These are phyloP conservation scores for Myanophis thanlyinensis DNA, from an alignment of 2,113 vertebrate genomes.

Conservation along the genomic window DNA sequence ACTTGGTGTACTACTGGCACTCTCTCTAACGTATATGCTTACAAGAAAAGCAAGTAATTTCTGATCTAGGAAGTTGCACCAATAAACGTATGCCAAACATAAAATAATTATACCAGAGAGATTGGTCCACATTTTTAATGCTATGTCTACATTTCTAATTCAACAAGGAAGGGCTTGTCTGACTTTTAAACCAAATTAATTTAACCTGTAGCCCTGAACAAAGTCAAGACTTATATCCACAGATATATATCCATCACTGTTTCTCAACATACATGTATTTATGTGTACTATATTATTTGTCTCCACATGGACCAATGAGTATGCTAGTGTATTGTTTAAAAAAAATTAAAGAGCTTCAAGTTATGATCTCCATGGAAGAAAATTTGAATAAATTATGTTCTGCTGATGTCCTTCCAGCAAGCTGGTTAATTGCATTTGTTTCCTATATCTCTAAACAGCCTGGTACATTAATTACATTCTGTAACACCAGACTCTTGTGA, in stretches of 20 bases:
- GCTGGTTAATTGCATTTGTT: slow-evolving; percentile 78
- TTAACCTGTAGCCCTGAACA: not conserved
- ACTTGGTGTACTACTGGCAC: not conserved
- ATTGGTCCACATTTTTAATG: slow-evolving; percentile 26
- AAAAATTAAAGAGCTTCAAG: slow-evolving; percentile 58
- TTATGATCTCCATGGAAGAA: slow-evolving; percentile 41
- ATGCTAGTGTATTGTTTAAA: slow-evolving; percentile 8
- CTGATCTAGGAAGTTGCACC: slow-evolving; percentile 11
- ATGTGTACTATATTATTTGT: not conserved
- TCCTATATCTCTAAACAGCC: slow-evolving; percentile 68
- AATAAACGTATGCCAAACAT: slow-evolving; percentile 5
- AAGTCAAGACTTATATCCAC: not conserved
- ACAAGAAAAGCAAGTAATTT: not conserved
- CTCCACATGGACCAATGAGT: slow-evolving; percentile 1
- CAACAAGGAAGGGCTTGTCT: not conserved
- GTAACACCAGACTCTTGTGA: slow-evolving; percentile 68
- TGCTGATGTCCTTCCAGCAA: slow-evolving; percentile 58
- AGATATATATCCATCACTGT: slow-evolving; percentile 18
- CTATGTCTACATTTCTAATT: slow-evolving; percentile 24
- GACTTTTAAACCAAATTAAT: not conserved
- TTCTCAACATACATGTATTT: slow-evolving; percentile 20
- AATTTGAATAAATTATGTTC: slow-evolving; percentile 57
- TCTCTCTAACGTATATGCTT: not conserved
- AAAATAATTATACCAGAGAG: slow-evolving; percentile 39
- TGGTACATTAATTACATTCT: slow-evolving; percentile 73